Percentiles rank a stretch among this genome's conserved stretches.
These are phyloP conservation scores for Dendropsophus ebraccatus DNA, from an alignment of 2,113 vertebrate species.

Conservation along the genomic window DNA sequence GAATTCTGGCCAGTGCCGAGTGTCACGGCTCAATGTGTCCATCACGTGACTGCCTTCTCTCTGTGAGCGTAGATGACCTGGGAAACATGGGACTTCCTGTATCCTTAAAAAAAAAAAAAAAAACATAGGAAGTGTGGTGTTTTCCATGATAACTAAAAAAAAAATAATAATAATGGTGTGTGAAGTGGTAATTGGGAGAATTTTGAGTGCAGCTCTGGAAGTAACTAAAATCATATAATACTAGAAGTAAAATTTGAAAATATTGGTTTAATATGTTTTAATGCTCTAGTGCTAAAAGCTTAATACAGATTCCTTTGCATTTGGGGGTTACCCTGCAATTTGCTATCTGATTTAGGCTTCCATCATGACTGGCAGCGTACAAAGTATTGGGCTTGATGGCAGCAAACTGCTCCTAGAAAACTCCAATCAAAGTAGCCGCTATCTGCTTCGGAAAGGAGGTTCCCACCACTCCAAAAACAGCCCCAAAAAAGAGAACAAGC, in stretches of 20 bases:
- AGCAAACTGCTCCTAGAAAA: constrained; percentile 78
- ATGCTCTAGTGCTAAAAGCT: not conserved
- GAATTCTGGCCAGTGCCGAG: too few species aligned
- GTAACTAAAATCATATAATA: not conserved
- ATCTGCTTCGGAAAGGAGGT: constrained; percentile 73
- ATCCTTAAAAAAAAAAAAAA: too few species aligned
- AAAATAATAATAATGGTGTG: too few species aligned
- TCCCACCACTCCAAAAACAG: constrained; percentile 61
- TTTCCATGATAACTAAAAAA: too few species aligned
- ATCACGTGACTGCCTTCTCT: too few species aligned
- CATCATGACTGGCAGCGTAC: constrained; percentile 90
- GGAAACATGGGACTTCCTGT: too few species aligned
- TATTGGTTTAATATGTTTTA: not conserved
- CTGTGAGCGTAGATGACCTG: too few species aligned
- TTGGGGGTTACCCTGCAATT: not conserved
- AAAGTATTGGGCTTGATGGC: constrained; percentile 83
- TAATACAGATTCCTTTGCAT: not conserved
- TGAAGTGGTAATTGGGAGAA: not conserved
- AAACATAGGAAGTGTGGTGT: not conserved
- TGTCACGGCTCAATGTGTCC: too few species aligned
- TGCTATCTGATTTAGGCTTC: constrained; percentile 77
- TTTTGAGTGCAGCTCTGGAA: not conserved
- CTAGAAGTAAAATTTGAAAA: not conserved
- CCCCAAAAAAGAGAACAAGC: constrained; percentile 67
- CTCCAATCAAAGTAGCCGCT: constrained; percentile 70